phyloP scores from a whole-genome alignment of 2,113 vertebrate species.

The Channa maculata region DNA sequence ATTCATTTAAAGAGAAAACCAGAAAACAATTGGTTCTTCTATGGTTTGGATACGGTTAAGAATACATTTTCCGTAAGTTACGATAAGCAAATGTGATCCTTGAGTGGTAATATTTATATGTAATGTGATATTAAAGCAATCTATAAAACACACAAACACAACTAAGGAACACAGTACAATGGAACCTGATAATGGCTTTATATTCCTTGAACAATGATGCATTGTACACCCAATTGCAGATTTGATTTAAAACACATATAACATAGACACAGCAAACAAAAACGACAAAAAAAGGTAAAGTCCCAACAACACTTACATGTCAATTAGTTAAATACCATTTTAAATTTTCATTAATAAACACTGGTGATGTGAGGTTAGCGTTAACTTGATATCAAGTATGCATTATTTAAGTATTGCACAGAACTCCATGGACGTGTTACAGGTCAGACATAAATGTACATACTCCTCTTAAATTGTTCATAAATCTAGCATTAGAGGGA shows the following conservation, averaged over 20 bases:
- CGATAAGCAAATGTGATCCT: too few relatives aligned
- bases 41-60: too few relatives aligned
- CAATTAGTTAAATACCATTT: slow-evolving; percentile 18
- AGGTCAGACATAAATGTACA: slow-evolving; percentile 15
- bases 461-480: neutral
- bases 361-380: slow-evolving; percentile 7
- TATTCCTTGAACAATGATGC: slow-evolving; percentile 69
- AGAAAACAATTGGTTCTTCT: too few relatives aligned
- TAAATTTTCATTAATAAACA: slow-evolving; percentile 10
- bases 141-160: too few relatives aligned
- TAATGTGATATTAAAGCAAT: too few relatives aligned
- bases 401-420: slow-evolving; percentile 66
- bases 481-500: neutral
- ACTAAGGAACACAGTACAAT: neutral
- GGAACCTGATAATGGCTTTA: slow-evolving; percentile 76
- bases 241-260: slow-evolving; percentile 34
- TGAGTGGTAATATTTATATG: too few relatives aligned
- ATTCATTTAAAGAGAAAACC: too few relatives aligned
- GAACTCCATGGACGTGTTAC: slow-evolving; percentile 34
- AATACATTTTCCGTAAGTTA: too few relatives aligned
- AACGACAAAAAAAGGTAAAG: neutral
- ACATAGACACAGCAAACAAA: slow-evolving; percentile 16
- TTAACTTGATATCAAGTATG: slow-evolving; percentile 22
- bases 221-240: slow-evolving; percentile 24
- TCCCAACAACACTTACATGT: neutral